These are phyloP conservation scores for Mythimna vitellina DNA, from an alignment of 2,888 invertebrate species.

Conservation along the genomic window DNA sequence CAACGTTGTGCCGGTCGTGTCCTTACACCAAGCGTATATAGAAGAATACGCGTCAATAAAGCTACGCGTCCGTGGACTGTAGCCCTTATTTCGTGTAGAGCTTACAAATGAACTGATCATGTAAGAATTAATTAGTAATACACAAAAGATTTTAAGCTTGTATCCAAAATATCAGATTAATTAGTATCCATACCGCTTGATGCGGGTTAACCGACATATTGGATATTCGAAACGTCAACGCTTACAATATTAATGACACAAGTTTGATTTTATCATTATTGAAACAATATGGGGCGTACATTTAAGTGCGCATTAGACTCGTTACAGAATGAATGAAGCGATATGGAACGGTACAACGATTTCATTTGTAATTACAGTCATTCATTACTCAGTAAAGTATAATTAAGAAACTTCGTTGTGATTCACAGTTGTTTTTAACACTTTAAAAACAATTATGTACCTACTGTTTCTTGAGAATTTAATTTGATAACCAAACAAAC, in stretches of 20 bases:
- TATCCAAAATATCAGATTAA: constrained; percentile 10
- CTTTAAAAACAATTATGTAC: constrained; percentile 4
- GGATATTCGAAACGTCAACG: constrained; percentile 8
- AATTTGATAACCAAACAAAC: background rate
- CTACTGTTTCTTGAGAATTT: background rate
- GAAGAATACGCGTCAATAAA: too few species aligned
- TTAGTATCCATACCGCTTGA: constrained; percentile 7
- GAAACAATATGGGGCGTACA: constrained; percentile 6
- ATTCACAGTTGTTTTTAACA: constrained; percentile 24
- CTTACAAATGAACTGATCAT: background rate
- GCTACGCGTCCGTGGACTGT: too few species aligned
- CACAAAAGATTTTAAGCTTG: constrained; percentile 1
- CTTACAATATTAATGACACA: constrained; percentile 10
- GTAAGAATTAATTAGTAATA: background rate
- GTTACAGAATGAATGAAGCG: constrained; percentile 39
- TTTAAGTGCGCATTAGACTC: constrained; percentile 11
- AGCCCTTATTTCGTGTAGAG: background rate
- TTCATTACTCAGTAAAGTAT: constrained; percentile 24
- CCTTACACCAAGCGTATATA: too few species aligned
- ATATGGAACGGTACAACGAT: constrained; percentile 35
- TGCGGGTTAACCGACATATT: constrained; percentile 17
- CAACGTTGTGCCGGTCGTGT: too few species aligned
- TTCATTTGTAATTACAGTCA: constrained; percentile 41
- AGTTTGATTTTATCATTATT: constrained; percentile 17
- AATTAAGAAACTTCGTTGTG: constrained; percentile 42